Evolutionary conservation across 2,113 vertebrate species (phyloP).

Genomic region (Dolichotis patagonum): DNA sequence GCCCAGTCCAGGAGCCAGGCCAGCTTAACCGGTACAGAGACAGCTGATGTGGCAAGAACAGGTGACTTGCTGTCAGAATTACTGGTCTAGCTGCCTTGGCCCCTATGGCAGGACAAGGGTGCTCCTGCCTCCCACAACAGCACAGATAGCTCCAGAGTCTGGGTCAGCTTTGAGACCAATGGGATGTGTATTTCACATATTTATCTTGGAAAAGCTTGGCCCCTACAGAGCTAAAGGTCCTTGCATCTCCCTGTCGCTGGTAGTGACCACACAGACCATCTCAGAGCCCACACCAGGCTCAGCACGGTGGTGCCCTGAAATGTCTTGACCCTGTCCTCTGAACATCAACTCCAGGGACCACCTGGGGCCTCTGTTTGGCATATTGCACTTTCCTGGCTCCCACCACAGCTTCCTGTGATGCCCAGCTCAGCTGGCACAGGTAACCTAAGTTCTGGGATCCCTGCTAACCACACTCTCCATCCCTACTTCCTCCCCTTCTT

Average conservation of each 20-base stretch:
- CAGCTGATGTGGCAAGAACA: not conserved
- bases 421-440: not conserved
- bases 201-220: not conserved
- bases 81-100: not conserved
- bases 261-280: not conserved
- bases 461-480: not conserved
- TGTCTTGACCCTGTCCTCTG: not conserved
- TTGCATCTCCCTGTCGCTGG: not conserved
- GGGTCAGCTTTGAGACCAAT: not conserved
- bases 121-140: not conserved
- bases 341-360: not conserved
- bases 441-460: too few species aligned
- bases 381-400: not conserved
- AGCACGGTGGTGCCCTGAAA: not conserved
- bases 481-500: not conserved
- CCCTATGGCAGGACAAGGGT: not conserved
- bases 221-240: not conserved
- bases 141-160: not conserved
- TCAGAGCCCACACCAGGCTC: not conserved
- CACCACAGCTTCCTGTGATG: not conserved
- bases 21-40: not conserved
- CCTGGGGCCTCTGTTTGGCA: not conserved
- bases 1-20: not conserved
- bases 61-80: not conserved
- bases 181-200: not conserved